A percentile compares a stretch with the other conserved stretches of the same genome.
phyloP scores from a whole-genome alignment of 2,888 invertebrate genomes.

The Machimus atricapillus region DNA sequence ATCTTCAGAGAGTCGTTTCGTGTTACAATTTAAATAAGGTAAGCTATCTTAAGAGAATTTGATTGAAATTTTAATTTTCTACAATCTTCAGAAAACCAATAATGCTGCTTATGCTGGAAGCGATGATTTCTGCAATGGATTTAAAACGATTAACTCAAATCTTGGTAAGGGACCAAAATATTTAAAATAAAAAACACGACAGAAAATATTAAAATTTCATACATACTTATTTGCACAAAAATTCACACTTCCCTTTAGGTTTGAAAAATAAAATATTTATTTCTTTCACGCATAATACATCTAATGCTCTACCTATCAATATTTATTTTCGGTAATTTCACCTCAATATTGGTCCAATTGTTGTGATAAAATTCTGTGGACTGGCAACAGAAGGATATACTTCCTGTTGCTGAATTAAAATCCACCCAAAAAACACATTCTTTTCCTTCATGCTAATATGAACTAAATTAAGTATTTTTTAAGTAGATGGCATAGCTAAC shows the following conservation, averaged over 20 bases:
- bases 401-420: not conserved
- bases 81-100: not conserved
- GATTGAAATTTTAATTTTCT: not conserved
- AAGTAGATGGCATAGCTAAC: no score
- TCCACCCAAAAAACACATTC: no score
- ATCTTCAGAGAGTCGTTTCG: not conserved
- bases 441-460: no score
- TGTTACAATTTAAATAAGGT: not conserved
- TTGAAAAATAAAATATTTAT: no score
- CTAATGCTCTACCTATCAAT: not conserved
- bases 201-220: not conserved
- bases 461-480: no score
- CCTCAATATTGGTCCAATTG: not conserved
- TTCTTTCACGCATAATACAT: not conserved
- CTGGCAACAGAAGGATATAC: slow-evolving; percentile 6
- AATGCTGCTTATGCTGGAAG: not conserved
- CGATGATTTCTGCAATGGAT: not conserved
- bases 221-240: not conserved
- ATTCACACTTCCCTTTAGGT: not conserved
- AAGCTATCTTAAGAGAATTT: not conserved
- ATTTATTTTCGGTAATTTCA: not conserved
- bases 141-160: not conserved
- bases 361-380: not conserved
- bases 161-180: not conserved
- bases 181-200: not conserved